Evolutionary conservation across 2,888 invertebrate species (phyloP), one percentile per base, ranked within the genome.

Genomic region (Graphium colonna): DNA sequence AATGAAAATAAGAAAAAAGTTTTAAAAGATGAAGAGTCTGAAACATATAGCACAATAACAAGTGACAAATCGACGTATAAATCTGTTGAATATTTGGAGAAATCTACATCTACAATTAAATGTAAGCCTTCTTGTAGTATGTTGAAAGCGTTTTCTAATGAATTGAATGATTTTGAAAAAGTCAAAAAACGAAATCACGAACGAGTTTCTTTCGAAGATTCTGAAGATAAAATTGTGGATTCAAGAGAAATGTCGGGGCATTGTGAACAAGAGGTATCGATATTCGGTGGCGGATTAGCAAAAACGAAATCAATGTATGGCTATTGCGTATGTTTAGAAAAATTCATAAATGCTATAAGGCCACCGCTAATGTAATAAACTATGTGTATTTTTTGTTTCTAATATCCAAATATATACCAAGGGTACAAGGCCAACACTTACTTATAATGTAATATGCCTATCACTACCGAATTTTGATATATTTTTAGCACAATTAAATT

Each of bases 1-100:
- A n/a, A n/a, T n/a, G n/a, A n/a, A n/a, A n/a, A n/a, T n/a, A n/a
- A n/a, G 1, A 55, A 65, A 1, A 77, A 61, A 60, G 51, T 77
- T 41, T 60, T 76, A 13, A 83, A 83, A 71, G 85, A 85, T 46
- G 76, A 75, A 55, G 77, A 75, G 52, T 64, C 68, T 0, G 79
- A 75, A 67, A 76, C 74, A 0, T 65, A 59, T 10, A 36, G 59
- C 26, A 65, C 68, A 51, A 63, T 67, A 31, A 58, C 49, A 18
- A 59, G 58, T 7, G 75, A 84, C 53, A 79, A 79, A 61, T 67
- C 68, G 0, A 72, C 69, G 0, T 73, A 63, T 1, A 65, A 64
- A 36, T 17, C n/a, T 2, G 53, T 65, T 0, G 41, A 51, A 1
- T 56, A 47, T 16, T 26, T 62, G 0, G 73, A 77, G 33, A 73